Base-by-base conservation (phyloP, 1,140 invertebrate species). In the Pachyrhynchus sulphureomaculatus region DNA sequence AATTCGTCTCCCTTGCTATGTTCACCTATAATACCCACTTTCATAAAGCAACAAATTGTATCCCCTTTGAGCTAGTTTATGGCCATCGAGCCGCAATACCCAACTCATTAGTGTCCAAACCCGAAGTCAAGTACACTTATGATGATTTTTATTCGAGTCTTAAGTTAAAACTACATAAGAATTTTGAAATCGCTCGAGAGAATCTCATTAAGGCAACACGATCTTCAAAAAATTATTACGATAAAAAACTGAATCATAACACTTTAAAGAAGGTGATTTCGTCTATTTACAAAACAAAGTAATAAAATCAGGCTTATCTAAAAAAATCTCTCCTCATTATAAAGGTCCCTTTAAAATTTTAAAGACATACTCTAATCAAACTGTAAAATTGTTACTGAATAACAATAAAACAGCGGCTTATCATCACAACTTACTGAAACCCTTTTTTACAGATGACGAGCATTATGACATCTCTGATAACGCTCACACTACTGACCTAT, bases 71-170 rank as follows among this genome's bases (percentile, higher is more conserved):
- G n/a, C n/a, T n/a, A n/a, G n/a, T n/a, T n/a, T n/a, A n/a, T 33
- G 80, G n/a, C 5, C 80, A 8, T 77, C 75, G 53, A 75, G 78
- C 17, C 17, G 61, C 34, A 71, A 75, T 48, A 53, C 75, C 4
- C n/a, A n/a, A n/a, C 39, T 52, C 47, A n/a, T 15, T 70, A 21
- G 57, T 37, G 23, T 13, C 48, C 62, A 26, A 45, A 33, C 62
- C 67, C 33, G 58, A 26, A 72, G n/a, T n/a, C n/a, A n/a, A n/a
- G n/a, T n/a, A n/a, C n/a, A n/a, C n/a, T n/a, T n/a, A n/a, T n/a
- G n/a, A n/a, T n/a, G n/a, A n/a, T n/a, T n/a, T n/a, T n/a, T n/a
- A n/a, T n/a, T n/a, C n/a, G n/a, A n/a, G n/a, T n/a, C n/a, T n/a
- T n/a, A n/a, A n/a, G n/a, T n/a, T n/a, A n/a, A n/a, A 71, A 72